Percentiles rank a stretch among this genome's conserved stretches.
Conservation (phyloP, 2,888 invertebrate species). For the Acronicta leporina region DNA sequence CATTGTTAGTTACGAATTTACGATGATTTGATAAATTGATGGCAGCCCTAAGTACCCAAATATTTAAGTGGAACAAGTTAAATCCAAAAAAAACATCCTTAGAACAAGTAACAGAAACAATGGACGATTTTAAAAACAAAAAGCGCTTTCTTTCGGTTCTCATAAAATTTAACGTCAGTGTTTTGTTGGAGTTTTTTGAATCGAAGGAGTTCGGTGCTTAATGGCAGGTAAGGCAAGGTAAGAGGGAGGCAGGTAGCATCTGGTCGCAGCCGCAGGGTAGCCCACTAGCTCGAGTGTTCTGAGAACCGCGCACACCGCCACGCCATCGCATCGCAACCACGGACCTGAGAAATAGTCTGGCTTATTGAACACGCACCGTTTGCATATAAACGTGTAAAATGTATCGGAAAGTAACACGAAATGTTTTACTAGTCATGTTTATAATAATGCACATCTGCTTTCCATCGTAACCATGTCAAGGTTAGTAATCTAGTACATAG, state of each 20-base stretch:
- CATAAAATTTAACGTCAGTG: conserved; percentile 59
- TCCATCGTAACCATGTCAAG: conserved; percentile 39
- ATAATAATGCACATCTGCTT: conserved; percentile 33
- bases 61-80: conserved; percentile 23
- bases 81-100: conserved; percentile 7
- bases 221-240: conserved; percentile 64
- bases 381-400: conserved; percentile 6
- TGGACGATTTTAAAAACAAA: conserved; percentile 53
- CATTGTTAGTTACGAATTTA: conserved; percentile 34
- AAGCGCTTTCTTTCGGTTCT: conserved; percentile 53
- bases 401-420: not conserved
- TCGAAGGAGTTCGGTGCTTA: conserved; percentile 55
- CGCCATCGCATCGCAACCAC: conserved; percentile 17
- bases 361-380: conserved; percentile 57
- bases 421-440: conserved; percentile 11
- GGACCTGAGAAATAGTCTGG: conserved; percentile 56
- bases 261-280: conserved; percentile 59
- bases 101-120: conserved; percentile 47
- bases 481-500: conserved; percentile 19
- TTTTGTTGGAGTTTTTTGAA: conserved; percentile 62
- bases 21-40: conserved; percentile 38
- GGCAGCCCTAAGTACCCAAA: conserved; percentile 6
- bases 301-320: conserved; percentile 60
- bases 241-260: conserved; percentile 69
- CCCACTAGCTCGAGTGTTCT: conserved; percentile 71